Percentiles rank a stretch among this genome's conserved stretches.
Conservation (phyloP, 2,797 vertebrate genomes). For the Pipistrellus pygmaeus region DNA sequence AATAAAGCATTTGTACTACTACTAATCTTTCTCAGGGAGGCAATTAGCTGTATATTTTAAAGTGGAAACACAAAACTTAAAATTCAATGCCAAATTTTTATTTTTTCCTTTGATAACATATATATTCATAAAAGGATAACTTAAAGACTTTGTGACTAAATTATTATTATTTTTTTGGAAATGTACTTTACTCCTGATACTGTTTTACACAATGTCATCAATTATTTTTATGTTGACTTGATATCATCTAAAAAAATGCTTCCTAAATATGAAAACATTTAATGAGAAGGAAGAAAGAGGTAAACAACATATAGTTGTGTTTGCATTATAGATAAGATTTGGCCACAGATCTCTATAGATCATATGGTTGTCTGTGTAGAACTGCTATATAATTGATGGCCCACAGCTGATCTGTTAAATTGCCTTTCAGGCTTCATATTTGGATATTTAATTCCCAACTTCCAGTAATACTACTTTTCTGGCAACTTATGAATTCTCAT, state of each 20-base stretch:
- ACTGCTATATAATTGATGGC: not conserved
- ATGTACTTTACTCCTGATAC: not conserved
- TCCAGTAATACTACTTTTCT: slow-evolving; percentile 33
- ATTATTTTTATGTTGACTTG: not conserved
- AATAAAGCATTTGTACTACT: not conserved
- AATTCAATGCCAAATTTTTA: slow-evolving; percentile 19
- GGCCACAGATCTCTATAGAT: not conserved
- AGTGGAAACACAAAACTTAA: slow-evolving; percentile 36
- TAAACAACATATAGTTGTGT: not conserved
- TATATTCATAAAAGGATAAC: not conserved
- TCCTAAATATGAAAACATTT: not conserved
- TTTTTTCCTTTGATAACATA: not conserved
- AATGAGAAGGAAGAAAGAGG: not conserved
- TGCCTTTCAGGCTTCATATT: slow-evolving; percentile 54
- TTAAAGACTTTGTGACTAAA: not conserved
- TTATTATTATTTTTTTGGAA: slow-evolving; percentile 5
- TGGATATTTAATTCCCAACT: slow-evolving; percentile 26
- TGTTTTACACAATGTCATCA: not conserved
- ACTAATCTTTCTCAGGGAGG: not conserved
- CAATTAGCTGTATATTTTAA: slow-evolving; percentile 18
- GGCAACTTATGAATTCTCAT: slow-evolving; percentile 22
- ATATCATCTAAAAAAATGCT: not conserved
- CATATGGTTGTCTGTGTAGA: not conserved
- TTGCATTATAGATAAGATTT: not conserved
- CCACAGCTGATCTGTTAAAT: slow-evolving; percentile 13